Base-by-base conservation (phyloP, 2,113 vertebrate genomes). In the Xerus inauris region DNA sequence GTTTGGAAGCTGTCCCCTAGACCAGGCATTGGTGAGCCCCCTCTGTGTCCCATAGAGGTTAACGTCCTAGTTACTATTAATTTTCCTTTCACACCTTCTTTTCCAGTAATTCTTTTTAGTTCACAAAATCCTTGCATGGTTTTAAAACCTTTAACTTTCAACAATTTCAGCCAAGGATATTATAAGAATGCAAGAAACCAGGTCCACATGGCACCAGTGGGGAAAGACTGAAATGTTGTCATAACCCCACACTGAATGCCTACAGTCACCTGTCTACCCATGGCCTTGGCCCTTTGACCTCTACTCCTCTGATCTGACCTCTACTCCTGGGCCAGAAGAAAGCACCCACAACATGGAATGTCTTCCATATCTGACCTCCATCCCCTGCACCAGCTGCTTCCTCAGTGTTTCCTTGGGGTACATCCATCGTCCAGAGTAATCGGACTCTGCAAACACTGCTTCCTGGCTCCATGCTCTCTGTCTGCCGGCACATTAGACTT, bases 151-250 rank as follows among this genome's bases (percentile, higher is more conserved):
- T 49, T 28, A n/a, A 32, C 40, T 94, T 85, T 80, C 6, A 57
- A 42, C 42, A 42, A 35, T 49, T 80, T 71, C 30, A 71, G 6
- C 47, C 32, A 22, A 71, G 65, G 40, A 64, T 62, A 11, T 19
- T 71, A 24, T 38, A 91, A 87, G 73, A 79, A 79, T 26, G 10
- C 64, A 94, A 77, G 24, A 90, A 90, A 67, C 45, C n/a, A 42
- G 84, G 65, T 95, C 51, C 72, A 85, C 88, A 86, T 67, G 57
- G 35, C 30, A 65, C 28, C 62, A 32, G 8, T 24, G 16, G 51
- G 5, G 59, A 93, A 72, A 62, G 84, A 76, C 47, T 75, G 32
- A 54, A 73, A 81, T 42, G 24, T 13, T 40, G 42, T 28, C 32
- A 26, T 42, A 59, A 72, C 40, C 26, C 54, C 24, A 20, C 10